Percentiles rank a stretch among this genome's conserved stretches.
These are phyloP conservation scores for Aricia agestis DNA, from an alignment of 1,140 invertebrate genomes.

Conservation along the genomic window DNA sequence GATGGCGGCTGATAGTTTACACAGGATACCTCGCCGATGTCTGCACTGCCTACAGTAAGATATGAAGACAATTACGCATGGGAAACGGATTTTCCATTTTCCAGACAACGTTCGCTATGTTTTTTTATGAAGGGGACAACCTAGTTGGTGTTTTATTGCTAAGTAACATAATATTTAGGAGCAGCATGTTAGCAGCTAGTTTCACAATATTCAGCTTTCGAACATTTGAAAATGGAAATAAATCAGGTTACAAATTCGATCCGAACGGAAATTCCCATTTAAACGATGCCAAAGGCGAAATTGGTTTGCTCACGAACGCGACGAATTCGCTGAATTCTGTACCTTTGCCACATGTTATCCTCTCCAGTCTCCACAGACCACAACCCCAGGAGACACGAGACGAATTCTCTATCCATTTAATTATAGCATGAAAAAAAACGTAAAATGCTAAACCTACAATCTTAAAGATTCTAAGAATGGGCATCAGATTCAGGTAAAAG, in stretches of 20 bases:
- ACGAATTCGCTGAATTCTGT: slow-evolving; percentile 13
- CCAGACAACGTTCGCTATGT: no score
- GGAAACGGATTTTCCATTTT: no score
- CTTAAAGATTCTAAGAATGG: no score
- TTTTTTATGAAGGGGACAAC: no score
- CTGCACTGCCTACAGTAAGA: not conserved
- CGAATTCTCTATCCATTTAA: no score
- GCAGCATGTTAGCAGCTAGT: not conserved
- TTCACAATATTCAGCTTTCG: not conserved
- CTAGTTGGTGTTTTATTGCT: not conserved
- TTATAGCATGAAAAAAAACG: no score
- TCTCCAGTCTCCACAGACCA: not conserved
- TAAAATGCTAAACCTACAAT: no score
- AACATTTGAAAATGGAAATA: not conserved
- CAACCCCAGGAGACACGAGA: not conserved
- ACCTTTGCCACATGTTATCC: not conserved
- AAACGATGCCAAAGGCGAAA: slow-evolving; percentile 34
- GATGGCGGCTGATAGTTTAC: slow-evolving; percentile 33
- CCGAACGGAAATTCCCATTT: slow-evolving; percentile 36
- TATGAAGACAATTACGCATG: no score
- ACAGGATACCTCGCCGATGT: slow-evolving; percentile 21
- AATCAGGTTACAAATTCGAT: not conserved
- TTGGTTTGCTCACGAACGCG: slow-evolving; percentile 35
- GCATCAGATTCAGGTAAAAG: no score
- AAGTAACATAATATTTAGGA: not conserved